A percentile compares a stretch with the other conserved stretches of the same genome.
Evolutionary conservation across 2,888 invertebrate genomes (phyloP).

Genomic region (Metopia argyrocephala): DNA sequence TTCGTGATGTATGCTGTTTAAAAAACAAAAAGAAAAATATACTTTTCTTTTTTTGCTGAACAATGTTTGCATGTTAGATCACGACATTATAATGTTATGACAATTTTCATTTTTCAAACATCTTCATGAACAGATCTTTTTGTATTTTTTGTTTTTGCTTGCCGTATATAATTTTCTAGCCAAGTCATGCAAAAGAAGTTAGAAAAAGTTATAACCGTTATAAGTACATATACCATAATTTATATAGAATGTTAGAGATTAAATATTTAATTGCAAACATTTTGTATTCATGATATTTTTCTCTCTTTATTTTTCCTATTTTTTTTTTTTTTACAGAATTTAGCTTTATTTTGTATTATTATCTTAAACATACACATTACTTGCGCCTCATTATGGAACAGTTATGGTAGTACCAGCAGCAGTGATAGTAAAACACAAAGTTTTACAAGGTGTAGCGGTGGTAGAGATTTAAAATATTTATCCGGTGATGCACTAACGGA

Average conservation of each 20-base stretch:
- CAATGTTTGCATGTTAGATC: constrained; percentile 46
- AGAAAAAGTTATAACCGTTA: constrained; percentile 46
- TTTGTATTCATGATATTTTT: constrained; percentile 7
- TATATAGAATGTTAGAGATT: constrained; percentile 21
- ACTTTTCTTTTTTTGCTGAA: neutral
- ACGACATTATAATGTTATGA: constrained; percentile 46
- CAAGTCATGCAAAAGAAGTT: constrained; percentile 58
- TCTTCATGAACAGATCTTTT: constrained; percentile 1
- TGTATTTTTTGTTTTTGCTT: constrained; percentile 4
- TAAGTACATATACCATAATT: constrained; percentile 15
- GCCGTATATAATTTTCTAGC: constrained; percentile 32
- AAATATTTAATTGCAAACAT: constrained; percentile 35
- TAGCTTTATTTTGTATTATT: constrained; percentile 74
- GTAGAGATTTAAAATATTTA: constrained; percentile 87
- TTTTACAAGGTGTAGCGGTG: constrained; percentile 79
- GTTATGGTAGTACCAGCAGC: constrained; percentile 63
- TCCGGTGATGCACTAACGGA: constrained; percentile 93
- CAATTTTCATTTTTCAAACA: constrained; percentile 42
- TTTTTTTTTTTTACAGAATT: constrained; percentile 68
- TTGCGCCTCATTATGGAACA: constrained; percentile 76
- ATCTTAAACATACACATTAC: constrained; percentile 66
- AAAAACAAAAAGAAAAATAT: neutral
- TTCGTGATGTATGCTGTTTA: too few species aligned
- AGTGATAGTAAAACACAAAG: constrained; percentile 67
- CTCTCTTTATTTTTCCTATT: neutral